Evolutionary conservation across 1,140 invertebrate species (phyloP).

Genomic region (Theocolax elegans): DNA sequence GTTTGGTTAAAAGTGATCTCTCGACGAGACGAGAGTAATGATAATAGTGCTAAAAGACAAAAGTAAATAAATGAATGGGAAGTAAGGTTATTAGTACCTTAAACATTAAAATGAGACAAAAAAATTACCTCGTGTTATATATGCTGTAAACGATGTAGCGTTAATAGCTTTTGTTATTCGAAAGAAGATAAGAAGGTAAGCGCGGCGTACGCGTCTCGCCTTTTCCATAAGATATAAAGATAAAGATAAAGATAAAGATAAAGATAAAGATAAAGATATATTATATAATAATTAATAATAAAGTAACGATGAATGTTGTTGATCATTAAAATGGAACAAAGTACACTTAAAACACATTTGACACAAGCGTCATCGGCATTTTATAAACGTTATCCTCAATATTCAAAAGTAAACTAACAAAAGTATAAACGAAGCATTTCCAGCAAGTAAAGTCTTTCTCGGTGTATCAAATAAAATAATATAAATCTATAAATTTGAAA

Average conservation of each 20-base stretch:
- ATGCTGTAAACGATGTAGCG: conserved; percentile 17
- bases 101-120: conserved; percentile 22
- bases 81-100: conserved; percentile 21
- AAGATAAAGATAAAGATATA: conserved; percentile 16
- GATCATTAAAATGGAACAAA: conserved; percentile 21
- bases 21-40: neutral
- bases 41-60: conserved; percentile 19
- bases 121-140: conserved; percentile 36
- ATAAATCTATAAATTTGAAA: neutral
- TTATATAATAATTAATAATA: conserved; percentile 5
- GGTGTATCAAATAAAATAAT: conserved; percentile 2
- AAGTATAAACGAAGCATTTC: neutral
- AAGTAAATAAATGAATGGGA: neutral
- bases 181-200: neutral
- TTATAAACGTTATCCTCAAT: conserved; percentile 32
- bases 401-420: conserved; percentile 14
- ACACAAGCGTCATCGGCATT: conserved; percentile 40
- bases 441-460: neutral
- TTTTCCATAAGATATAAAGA: conserved; percentile 4
- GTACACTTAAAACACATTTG: conserved; percentile 40
- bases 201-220: neutral
- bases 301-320: conserved; percentile 17
- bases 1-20: no score
- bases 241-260: no score
- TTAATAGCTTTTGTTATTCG: conserved; percentile 24